Evolutionary conservation across 2,888 invertebrate species (phyloP).

Genomic region (Rhimphoctona megacephalus): DNA sequence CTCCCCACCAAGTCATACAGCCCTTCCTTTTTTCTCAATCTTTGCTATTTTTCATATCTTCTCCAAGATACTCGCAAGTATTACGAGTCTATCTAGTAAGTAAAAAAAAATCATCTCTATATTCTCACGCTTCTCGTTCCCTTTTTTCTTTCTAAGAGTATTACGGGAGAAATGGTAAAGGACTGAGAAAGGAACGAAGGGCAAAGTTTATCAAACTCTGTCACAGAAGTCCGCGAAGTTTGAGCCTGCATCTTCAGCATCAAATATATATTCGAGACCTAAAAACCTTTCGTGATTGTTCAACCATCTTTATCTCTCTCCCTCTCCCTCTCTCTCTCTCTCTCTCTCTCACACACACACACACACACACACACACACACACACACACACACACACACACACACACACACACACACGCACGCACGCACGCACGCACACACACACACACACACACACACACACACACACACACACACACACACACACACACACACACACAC

Average conservation of each 20-base stretch:
- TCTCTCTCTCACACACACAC: too few species aligned
- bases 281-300: slow-evolving; percentile 40
- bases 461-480: too few species aligned
- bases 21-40: slow-evolving; percentile 48
- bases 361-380: too few species aligned
- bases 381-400: too few species aligned
- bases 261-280: slow-evolving; percentile 21
- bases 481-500: too few species aligned
- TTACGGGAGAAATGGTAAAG: slow-evolving; percentile 31
- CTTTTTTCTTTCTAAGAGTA: slow-evolving; percentile 8
- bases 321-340: background rate
- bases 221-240: slow-evolving; percentile 41
- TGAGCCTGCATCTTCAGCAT: slow-evolving; percentile 11
- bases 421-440: too few species aligned
- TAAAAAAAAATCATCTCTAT: slow-evolving; percentile 9
- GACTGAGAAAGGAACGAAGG: slow-evolving; percentile 9
- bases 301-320: slow-evolving; percentile 18
- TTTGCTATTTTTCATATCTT: slow-evolving; percentile 44
- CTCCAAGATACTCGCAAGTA: slow-evolving; percentile 6
- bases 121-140: background rate
- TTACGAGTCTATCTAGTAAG: slow-evolving; percentile 19
- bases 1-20: slow-evolving; percentile 54
- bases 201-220: slow-evolving; percentile 50
- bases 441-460: too few species aligned
- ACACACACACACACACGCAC: too few species aligned